Evolutionary conservation across 2,888 invertebrate species (phyloP).

Genomic region (Sinopyrophorus schimmeli): DNA sequence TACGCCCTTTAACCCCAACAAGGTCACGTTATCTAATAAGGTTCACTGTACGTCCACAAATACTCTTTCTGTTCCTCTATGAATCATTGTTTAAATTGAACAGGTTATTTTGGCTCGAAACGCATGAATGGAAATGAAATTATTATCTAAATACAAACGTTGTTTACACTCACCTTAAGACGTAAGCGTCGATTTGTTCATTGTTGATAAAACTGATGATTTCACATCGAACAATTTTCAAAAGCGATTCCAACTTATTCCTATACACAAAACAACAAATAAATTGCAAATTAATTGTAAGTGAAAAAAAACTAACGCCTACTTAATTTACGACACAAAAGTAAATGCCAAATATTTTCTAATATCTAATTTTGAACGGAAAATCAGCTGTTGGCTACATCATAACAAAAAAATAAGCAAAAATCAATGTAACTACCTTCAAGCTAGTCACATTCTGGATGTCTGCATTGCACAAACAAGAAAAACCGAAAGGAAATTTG

Average conservation of each 20-base stretch:
- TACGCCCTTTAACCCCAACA: slow-evolving; percentile 2
- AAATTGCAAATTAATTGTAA: background rate
- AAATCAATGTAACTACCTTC: slow-evolving; percentile 18
- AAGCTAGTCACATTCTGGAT: slow-evolving; percentile 13
- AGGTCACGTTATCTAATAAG: slow-evolving; percentile 17
- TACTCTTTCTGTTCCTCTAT: slow-evolving; percentile 3
- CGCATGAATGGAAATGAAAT: slow-evolving; percentile 6
- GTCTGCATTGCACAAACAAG: slow-evolving; percentile 7
- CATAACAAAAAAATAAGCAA: slow-evolving; percentile 13
- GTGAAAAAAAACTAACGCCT: no score
- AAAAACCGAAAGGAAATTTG: slow-evolving; percentile 10
- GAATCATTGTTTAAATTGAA: slow-evolving; percentile 10
- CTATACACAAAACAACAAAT: slow-evolving; percentile 57
- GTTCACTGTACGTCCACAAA: slow-evolving; percentile 12
- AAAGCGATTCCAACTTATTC: slow-evolving; percentile 81
- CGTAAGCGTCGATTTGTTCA: slow-evolving; percentile 92
- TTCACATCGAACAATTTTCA: slow-evolving; percentile 93
- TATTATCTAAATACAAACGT: background rate
- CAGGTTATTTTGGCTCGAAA: slow-evolving; percentile 9
- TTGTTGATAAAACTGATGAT: slow-evolving; percentile 91
- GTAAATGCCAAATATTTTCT: background rate
- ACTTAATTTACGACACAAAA: background rate
- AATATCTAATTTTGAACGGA: slow-evolving; percentile 13
- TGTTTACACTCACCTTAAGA: slow-evolving; percentile 76
- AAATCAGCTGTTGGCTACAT: slow-evolving; percentile 23